phyloP scores from a whole-genome alignment of 2,113 vertebrate genomes.

The Dipodomys ordii region DNA sequence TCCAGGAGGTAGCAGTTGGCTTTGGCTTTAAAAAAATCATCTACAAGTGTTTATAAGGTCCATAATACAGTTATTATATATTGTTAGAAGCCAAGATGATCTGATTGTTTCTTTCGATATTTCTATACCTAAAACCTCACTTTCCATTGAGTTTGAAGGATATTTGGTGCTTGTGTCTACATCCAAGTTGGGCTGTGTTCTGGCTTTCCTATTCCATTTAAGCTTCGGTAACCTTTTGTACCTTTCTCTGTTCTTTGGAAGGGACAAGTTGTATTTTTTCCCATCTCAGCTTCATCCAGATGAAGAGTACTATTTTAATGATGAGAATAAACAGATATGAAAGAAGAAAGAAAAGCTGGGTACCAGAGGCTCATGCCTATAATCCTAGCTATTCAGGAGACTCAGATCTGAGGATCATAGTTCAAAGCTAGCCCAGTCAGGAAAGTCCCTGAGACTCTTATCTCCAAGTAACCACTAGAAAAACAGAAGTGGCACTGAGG shows the following conservation, averaged over 20 bases:
- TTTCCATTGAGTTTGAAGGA: not conserved
- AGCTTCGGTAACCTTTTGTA: not conserved
- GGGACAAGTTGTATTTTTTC: not conserved
- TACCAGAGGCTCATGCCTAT: no score
- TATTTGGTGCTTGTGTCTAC: not conserved
- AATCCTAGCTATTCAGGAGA: no score
- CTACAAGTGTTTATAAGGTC: not conserved
- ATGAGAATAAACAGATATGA: slow-evolving; percentile 19
- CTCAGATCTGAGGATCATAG: no score
- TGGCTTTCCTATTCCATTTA: not conserved
- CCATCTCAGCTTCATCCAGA: slow-evolving; percentile 22
- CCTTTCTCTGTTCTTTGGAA: slow-evolving; percentile 19
- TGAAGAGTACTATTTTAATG: slow-evolving; percentile 20
- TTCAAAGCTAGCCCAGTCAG: no score
- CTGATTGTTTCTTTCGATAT: slow-evolving; percentile 1
- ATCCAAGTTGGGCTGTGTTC: not conserved
- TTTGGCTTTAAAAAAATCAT: not conserved
- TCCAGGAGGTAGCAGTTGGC: not conserved
- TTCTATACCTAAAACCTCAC: slow-evolving; percentile 4
- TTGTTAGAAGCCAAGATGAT: not conserved
- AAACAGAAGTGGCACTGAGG: no score
- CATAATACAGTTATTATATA: not conserved
- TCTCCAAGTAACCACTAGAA: no score
- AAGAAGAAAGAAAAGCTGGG: not conserved
- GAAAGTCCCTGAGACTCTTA: no score